Evolutionary conservation across 2,888 invertebrate genomes (phyloP), one percentile per base, ranked within the genome.

Genomic region (Altica lythri): DNA sequence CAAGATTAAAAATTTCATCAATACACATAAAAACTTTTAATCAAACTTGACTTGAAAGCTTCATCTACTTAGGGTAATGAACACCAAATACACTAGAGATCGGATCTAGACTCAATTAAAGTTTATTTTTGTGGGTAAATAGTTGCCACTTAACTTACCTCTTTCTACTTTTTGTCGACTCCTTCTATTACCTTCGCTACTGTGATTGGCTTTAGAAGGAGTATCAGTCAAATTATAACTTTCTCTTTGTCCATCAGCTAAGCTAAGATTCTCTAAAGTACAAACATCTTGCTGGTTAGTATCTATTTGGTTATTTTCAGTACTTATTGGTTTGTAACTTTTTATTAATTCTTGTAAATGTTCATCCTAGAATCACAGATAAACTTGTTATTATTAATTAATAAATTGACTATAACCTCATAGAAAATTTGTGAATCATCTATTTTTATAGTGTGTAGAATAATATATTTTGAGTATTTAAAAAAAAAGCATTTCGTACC

Each of bases 341-440:
- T 81, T 80, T 16, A 85, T 63, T 4, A 83, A 64, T 52, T 83
- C 82, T 38, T 77, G 55, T 9, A 57, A 44, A 35, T 37, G 40
- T 42, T 49, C 49, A 18, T 51, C 51, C 43, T 44, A 17, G 27
- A 13, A 51, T 10, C n/a, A n/a, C n/a, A n/a, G n/a, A n/a, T n/a
- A n/a, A n/a, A n/a, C n/a, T n/a, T n/a, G n/a, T n/a, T n/a, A n/a
- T n/a, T n/a, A n/a, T n/a, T n/a, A n/a, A n/a, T n/a, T n/a, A n/a
- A n/a, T n/a, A n/a, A n/a, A n/a, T n/a, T n/a, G n/a, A n/a, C n/a
- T n/a, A n/a, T n/a, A n/a, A n/a, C n/a, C n/a, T n/a, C n/a, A n/a
- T n/a, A n/a, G n/a, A n/a, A n/a, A n/a, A n/a, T n/a, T n/a, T n/a
- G n/a, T n/a, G n/a, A n/a, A n/a, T n/a, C n/a, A n/a, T n/a, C n/a